phyloP scores from a whole-genome alignment of 2,113 vertebrate species.

The Polypterus bichir region DNA sequence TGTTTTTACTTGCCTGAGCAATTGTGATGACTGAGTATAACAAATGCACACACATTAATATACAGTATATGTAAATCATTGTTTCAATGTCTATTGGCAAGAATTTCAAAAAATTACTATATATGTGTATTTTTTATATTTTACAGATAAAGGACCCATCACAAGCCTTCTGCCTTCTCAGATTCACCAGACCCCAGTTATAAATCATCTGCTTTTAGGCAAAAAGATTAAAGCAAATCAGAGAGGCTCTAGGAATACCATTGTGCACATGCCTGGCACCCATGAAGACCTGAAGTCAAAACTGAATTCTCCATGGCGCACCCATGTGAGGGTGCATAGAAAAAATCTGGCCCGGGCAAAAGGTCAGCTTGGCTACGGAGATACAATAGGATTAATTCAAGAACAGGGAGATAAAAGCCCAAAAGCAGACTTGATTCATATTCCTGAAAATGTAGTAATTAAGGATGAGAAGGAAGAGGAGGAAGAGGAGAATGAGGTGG shows the following conservation, averaged over 20 bases:
- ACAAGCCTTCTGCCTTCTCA: constrained; percentile 82
- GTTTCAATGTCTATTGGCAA: too few species aligned
- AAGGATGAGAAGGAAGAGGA: not conserved
- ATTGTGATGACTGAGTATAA: too few species aligned
- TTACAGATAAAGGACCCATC: constrained; percentile 81
- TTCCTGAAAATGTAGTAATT: not conserved
- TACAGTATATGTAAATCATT: too few species aligned
- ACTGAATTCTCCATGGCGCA: constrained; percentile 75
- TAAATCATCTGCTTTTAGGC: constrained; percentile 94
- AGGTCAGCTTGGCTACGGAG: constrained; percentile 65
- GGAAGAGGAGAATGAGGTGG: constrained; percentile 13
- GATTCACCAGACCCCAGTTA: constrained; percentile 73
- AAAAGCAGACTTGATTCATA: constrained; percentile 4
- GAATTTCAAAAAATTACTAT: not conserved
- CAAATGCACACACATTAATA: too few species aligned
- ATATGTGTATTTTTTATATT: constrained; percentile 18
- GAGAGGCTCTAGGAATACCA: constrained; percentile 46
- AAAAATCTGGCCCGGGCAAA: constrained; percentile 64
- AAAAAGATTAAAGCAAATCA: constrained; percentile 59
- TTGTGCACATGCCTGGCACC: constrained; percentile 46
- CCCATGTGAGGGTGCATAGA: constrained; percentile 76
- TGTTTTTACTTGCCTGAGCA: too few species aligned
- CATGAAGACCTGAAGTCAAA: constrained; percentile 51
- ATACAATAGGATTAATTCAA: constrained; percentile 61
- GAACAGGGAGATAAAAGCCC: constrained; percentile 32